These are phyloP conservation scores for Pandion haliaetus DNA, from an alignment of 2,113 vertebrate species.

Conservation along the genomic window DNA sequence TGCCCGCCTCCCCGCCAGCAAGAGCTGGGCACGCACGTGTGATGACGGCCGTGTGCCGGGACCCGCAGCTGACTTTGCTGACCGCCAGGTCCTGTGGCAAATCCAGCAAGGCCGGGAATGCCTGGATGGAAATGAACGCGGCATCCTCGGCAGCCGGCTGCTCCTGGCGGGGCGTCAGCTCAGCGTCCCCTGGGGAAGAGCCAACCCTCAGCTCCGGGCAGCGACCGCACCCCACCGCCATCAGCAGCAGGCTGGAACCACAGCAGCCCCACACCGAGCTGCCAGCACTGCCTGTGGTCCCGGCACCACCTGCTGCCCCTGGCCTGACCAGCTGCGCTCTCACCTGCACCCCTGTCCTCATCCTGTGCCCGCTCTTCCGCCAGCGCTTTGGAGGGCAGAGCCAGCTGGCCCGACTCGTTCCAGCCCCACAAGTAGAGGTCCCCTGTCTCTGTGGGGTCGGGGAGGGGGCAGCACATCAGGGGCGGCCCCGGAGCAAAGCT, in stretches of 20 bases:
- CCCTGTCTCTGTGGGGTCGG: constrained; percentile 72
- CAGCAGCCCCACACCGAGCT: rapidly evolving
- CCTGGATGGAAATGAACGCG: constrained; percentile 87
- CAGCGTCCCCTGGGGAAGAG: not conserved
- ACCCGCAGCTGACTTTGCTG: constrained; percentile 85
- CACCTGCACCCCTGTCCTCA: not conserved
- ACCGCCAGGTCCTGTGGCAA: constrained; percentile 77
- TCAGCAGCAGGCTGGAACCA: rapidly evolving
- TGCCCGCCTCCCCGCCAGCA: not conserved
- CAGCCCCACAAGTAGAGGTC: constrained; percentile 96
- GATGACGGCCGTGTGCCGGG: constrained; percentile 86
- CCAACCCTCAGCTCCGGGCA: not conserved
- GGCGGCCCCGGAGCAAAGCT: not conserved
- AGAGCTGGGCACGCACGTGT: constrained; percentile 77
- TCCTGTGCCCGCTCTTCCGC: not conserved
- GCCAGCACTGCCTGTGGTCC: no score
- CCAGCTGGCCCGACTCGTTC: constrained; percentile 94
- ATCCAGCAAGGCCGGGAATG: constrained; percentile 90
- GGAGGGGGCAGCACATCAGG: rapidly evolving
- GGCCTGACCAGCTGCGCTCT: not conserved
- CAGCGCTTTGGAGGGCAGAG: constrained; percentile 79
- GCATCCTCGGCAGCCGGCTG: not conserved
- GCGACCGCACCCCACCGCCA: rapidly evolving
- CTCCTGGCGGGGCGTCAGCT: rapidly evolving
- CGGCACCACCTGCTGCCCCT: rapidly evolving